Evolutionary conservation across 2,797 vertebrate species (phyloP), one percentile per base, ranked within the genome.

Genomic region (Gallinago nigripennis): DNA sequence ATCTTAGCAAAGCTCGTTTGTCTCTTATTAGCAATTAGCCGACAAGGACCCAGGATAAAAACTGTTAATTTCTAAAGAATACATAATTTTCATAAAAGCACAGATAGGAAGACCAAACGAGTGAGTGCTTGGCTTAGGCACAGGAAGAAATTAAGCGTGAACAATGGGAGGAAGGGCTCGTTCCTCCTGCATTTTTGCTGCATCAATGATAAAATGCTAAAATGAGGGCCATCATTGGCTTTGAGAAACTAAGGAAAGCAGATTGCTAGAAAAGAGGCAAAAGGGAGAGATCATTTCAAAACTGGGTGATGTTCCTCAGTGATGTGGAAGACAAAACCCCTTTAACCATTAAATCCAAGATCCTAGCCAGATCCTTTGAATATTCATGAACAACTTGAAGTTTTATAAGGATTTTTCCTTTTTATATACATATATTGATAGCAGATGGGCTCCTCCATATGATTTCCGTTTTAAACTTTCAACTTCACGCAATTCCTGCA

Each of bases 11-110:
- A 92, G 82, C 82, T 88, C 24, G 0, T 92, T 94, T 8, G 54
- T 82, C 88, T 90, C 93, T 95, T 84, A 95, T 86, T 95, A 95
- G 83, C 93, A 88, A 95, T 93, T 77, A 95, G 71, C 46, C 0
- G 0, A 30, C 0, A 5, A 4, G 79, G 82, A 95, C 58, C 45
- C 46, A 1, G 51, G 86, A 88, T 88, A 84, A 92, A 83, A 94
- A 82, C 73, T 41, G 92, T 51, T 92, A 79, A 88, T 95, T 91
- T 84, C 70, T 69, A 58, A 73, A 88, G 57, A 23, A 68, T 24
- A 86, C 57, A 17, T 12, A 10, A 88, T 86, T 86, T 69, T 48
- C 95, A 48, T 76, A 48, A 93, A 90, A 88, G 80, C 83, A 79
- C 27, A 16, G 80, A 61, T 4, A 88, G 68, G 60, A 83, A 90